Conservation (phyloP, 1,140 invertebrate species). For the Drosophila pallidifrons region DNA sequence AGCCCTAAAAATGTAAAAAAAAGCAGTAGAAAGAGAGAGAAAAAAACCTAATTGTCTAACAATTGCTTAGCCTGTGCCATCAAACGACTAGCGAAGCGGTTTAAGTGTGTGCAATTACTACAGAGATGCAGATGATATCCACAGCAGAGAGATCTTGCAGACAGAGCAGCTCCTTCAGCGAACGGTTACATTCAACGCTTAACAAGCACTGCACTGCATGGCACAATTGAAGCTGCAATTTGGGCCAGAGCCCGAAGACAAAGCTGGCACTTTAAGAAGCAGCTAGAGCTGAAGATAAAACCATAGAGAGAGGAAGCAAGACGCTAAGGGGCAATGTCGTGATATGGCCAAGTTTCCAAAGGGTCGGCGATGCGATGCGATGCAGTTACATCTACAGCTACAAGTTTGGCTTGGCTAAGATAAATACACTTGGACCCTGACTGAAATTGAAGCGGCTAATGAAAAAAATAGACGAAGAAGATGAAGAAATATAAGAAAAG, state of each 20-base stretch:
- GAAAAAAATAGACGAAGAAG: slow-evolving; percentile 57
- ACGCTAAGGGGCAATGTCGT: slow-evolving; percentile 39
- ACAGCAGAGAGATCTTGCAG: slow-evolving; percentile 10
- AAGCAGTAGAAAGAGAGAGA: slow-evolving; percentile 23
- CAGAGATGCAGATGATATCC: slow-evolving; percentile 70
- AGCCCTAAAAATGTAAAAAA: background rate
- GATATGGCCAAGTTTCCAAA: slow-evolving; percentile 60
- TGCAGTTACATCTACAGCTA: slow-evolving; percentile 67
- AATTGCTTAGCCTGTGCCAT: slow-evolving; percentile 68
- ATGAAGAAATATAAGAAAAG: slow-evolving; percentile 47
- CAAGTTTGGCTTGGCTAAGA: slow-evolving; percentile 69
- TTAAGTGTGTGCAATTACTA: slow-evolving; percentile 80
- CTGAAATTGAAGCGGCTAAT: slow-evolving; percentile 77
- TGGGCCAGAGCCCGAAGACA: slow-evolving; percentile 24
- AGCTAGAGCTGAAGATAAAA: background rate
- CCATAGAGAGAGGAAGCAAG: background rate
- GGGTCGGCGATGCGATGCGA: slow-evolving; percentile 25
- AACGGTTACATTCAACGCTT: slow-evolving; percentile 33
- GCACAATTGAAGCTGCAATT: slow-evolving; percentile 20
- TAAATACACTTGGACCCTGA: slow-evolving; percentile 75
- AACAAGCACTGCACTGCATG: slow-evolving; percentile 28
- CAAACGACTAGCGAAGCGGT: slow-evolving; percentile 69
- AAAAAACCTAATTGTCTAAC: slow-evolving; percentile 74
- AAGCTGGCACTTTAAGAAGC: slow-evolving; percentile 36
- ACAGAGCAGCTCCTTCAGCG: background rate